Base-by-base conservation (phyloP, 1,140 invertebrate genomes). In the Condylostylus longicornis region DNA sequence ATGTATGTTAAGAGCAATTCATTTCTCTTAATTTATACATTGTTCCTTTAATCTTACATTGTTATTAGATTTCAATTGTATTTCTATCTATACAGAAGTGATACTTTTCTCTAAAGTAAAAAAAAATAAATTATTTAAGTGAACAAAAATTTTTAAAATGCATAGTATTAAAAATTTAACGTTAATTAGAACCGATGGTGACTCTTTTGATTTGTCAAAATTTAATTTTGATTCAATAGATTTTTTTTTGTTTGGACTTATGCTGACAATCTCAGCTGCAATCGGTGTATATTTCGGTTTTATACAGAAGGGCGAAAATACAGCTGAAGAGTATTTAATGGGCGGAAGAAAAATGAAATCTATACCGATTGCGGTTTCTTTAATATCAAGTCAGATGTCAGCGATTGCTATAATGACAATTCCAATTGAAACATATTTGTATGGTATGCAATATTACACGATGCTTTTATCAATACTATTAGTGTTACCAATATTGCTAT, bases 341-440 rank as follows among this genome's bases (percentile, higher is more conserved):
- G 74, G 71, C n/a, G 68, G 71, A n/a, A 72, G 72, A 34, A 67
- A 64, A 18, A 73, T 78, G 71, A 65, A 68, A 20, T 64, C 70
- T 5, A 65, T 76, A 36, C 75, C 76, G 0, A 71, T 77, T 35
- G 70, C 71, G 23, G 69, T 78, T 53, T 78, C 75, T 1, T 44
- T 78, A 13, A 64, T 77, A 23, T 69, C 74, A 20, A 82, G 78
- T 58, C 84, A 83, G 55, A 72, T 85, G 58, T 86, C 82, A 1
- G 80, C 80, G 5, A 79, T 85, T 38, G 75, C 80, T 1, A 65
- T 88, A 22, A 65, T 87, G 19, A 79, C 82, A 9, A 68, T 79
- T 7, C 82, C 84, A 0, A 77, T 80, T 1, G 84, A 88, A 62
- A 77, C 81, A 45, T 88, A 88, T 45, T 62, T 71, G 6, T 80